A percentile compares a stretch with the other conserved stretches of the same genome.
phyloP scores from a whole-genome alignment of 2,888 invertebrate genomes.

The Abrostola tripartita region DNA sequence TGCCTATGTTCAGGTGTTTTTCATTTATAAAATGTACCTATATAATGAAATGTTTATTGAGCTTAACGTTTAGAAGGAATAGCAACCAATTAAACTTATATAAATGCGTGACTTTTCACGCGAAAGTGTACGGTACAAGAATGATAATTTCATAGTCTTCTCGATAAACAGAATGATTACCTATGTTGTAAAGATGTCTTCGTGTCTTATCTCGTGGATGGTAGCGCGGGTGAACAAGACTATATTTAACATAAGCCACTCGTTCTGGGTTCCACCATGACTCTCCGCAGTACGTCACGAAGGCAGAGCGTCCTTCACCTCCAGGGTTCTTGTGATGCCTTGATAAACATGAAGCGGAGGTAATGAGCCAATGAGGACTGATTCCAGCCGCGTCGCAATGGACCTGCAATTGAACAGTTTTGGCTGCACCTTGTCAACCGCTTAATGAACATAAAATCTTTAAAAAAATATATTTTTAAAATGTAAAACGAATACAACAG shows the following conservation, averaged over 20 bases:
- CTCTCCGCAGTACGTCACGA: slow-evolving; percentile 75
- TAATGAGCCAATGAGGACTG: slow-evolving; percentile 78
- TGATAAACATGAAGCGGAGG: slow-evolving; percentile 76
- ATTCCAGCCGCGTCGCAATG: slow-evolving; percentile 80
- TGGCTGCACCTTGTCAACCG: neutral
- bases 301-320: slow-evolving; percentile 71
- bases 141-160: too few relatives aligned
- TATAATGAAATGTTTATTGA: too few relatives aligned
- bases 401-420: slow-evolving; percentile 63
- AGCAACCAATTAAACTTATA: too few relatives aligned
- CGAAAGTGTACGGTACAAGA: too few relatives aligned
- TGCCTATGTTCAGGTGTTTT: too few relatives aligned
- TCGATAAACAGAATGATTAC: slow-evolving; percentile 50
- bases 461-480: too few relatives aligned
- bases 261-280: slow-evolving; percentile 75
- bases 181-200: slow-evolving; percentile 75
- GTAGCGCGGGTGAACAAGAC: slow-evolving; percentile 74
- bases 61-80: too few relatives aligned
- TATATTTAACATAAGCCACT: slow-evolving; percentile 77
- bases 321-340: slow-evolving; percentile 66
- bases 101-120: too few relatives aligned
- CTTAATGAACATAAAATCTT: neutral
- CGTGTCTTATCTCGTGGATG: slow-evolving; percentile 64
- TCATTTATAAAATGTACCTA: too few relatives aligned
- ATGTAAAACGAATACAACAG: neutral